A percentile compares a stretch with the other conserved stretches of the same genome.
Evolutionary conservation across 2,113 vertebrate species (phyloP).

Genomic region (Istiophorus platypterus): DNA sequence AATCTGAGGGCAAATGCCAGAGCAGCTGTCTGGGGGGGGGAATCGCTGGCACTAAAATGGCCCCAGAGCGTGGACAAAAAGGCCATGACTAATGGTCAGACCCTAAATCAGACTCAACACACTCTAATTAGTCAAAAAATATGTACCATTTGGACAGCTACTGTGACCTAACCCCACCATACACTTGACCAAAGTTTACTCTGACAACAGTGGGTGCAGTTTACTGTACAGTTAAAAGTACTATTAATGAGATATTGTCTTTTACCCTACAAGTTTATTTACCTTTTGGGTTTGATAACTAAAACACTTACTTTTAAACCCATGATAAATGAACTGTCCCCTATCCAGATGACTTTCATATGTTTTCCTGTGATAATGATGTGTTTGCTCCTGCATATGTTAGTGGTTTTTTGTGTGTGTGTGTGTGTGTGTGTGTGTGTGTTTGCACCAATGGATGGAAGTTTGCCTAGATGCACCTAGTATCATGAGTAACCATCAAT

Average conservation of each 20-base stretch:
- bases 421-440: slow-evolving; percentile 20
- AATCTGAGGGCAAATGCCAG: slow-evolving; percentile 77
- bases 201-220: neutral
- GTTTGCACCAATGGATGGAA: slow-evolving; percentile 35
- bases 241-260: slow-evolving; percentile 32
- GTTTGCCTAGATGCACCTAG: slow-evolving; percentile 45
- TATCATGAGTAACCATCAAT: slow-evolving; percentile 72
- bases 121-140: slow-evolving; percentile 68
- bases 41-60: slow-evolving; percentile 69
- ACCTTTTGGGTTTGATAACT: neutral
- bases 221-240: slow-evolving; percentile 27
- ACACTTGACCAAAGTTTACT: neutral
- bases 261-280: slow-evolving; percentile 23
- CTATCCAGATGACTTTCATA: neutral
- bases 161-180: neutral
- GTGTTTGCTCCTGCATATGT: slow-evolving; percentile 11
- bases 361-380: slow-evolving; percentile 1
- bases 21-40: slow-evolving; percentile 60
- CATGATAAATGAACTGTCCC: neutral
- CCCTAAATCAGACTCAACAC: slow-evolving; percentile 56
- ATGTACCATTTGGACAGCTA: slow-evolving; percentile 42
- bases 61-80: slow-evolving; percentile 64
- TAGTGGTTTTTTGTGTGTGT: slow-evolving; percentile 7
- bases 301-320: neutral
- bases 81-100: slow-evolving; percentile 64